Evolutionary conservation across 2,888 invertebrate genomes (phyloP).

Genomic region (Coremacera marginata): DNA sequence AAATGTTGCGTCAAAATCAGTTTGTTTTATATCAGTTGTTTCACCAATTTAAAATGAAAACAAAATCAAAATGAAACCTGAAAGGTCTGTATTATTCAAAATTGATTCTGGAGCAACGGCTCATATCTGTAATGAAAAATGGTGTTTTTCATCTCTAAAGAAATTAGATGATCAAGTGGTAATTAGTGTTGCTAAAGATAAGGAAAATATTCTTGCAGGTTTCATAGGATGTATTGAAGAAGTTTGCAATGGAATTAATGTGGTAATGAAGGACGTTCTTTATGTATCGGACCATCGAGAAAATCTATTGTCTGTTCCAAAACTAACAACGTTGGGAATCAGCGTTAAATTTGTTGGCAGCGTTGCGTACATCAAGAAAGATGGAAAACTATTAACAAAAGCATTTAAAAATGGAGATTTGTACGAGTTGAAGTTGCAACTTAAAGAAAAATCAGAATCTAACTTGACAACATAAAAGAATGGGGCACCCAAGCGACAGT

Average conservation of each 20-base stretch:
- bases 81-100: background rate
- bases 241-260: background rate
- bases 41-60: background rate
- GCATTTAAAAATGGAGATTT: no score
- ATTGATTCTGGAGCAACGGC: slow-evolving; percentile 3
- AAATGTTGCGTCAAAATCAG: background rate
- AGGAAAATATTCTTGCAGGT: no score
- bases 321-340: no score
- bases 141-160: background rate
- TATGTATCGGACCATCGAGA: no score
- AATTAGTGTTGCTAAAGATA: background rate
- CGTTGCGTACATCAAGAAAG: slow-evolving; percentile 3
- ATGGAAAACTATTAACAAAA: background rate
- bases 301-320: no score
- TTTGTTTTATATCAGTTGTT: slow-evolving; percentile 23
- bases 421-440: no score
- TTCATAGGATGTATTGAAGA: no score
- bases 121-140: background rate
- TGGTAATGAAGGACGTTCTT: background rate
- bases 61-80: no score
- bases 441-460: background rate
- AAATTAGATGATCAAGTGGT: background rate
- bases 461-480: background rate
- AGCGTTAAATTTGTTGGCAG: no score
- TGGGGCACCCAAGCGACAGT: slow-evolving; percentile 7